Base-by-base conservation (phyloP, 30 jellyfish, hydroid and myxozoan species). In the Rhopilema esculentum region DNA sequence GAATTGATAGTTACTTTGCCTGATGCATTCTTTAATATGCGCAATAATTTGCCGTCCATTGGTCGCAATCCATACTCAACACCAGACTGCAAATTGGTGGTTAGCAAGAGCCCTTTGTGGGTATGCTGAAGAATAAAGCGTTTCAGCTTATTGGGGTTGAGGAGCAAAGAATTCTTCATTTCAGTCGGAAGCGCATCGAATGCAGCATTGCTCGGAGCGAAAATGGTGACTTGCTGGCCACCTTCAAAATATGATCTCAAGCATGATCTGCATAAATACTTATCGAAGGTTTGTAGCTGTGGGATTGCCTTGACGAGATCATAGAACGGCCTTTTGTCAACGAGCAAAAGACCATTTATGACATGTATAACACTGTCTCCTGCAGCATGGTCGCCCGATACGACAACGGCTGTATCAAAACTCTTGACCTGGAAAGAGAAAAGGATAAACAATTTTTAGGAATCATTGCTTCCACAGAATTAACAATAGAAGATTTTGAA, bases 141-240 rank as follows among this genome's bases (percentile, higher is more conserved):
- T 63, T 76, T 52, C 70, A 79, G 18, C 77, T 20, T 23, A 2
- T 12, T 61, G 20, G 90, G 91, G 32, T 61, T 57, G 27, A 67
- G 71, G 51, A 72, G 87, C 62, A 89, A 53, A 0, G 66, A n/a
- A 21, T 71, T 71, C 27, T 52, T 83, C 75, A 78, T 57, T 21
- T 70, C 82, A 8, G 30, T 61, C 0, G 93, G 84, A 65, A 89
- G 29, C 9, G 69, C 73, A 12, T 72, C 40, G 51, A 89, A 61
- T 4, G 97, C 97, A 17, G 33, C 77, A 69, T 89, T 84, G 16
- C 80, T 72, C n/a, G 97, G 97, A 4, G 93, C 97, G 69, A 89
- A 89, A 12, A 89, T 71, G 21, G 97, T 81, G 57, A 89, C 33
- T n/a, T 69, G 87, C 49, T 72, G 82, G 4, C 27, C 65, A 15